Evolutionary conservation across 2,797 vertebrate species (phyloP).

Genomic region (Tympanoctomys barrerae): DNA sequence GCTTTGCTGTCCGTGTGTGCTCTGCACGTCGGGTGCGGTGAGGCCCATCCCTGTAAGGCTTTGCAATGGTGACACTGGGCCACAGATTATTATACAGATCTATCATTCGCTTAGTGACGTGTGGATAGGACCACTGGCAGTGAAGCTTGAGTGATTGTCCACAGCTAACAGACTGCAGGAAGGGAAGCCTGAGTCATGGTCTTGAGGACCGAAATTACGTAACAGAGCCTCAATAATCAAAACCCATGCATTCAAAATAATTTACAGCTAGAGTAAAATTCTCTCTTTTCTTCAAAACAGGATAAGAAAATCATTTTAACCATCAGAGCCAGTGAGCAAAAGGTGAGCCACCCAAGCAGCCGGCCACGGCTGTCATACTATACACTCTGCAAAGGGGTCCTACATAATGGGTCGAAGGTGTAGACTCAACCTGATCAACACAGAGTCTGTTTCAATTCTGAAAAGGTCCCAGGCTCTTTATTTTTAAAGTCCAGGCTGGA

Average conservation of each 20-base stretch:
- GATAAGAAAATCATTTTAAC: not conserved
- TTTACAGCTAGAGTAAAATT: not conserved
- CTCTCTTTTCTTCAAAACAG: not conserved
- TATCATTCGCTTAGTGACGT: not conserved
- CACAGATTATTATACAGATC: not conserved
- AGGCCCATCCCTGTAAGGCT: not conserved
- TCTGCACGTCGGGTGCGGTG: not conserved
- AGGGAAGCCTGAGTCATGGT: not conserved
- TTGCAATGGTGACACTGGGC: not conserved
- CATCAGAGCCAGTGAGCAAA: not conserved
- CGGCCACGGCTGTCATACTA: not conserved
- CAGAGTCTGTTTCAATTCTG: not conserved
- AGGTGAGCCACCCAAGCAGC: conserved; percentile 14
- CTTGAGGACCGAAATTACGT: not conserved
- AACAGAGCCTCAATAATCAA: not conserved
- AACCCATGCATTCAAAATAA: not conserved
- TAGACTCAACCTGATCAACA: not conserved
- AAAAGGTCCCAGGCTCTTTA: not conserved
- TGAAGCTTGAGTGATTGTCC: not conserved
- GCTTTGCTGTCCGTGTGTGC: not conserved
- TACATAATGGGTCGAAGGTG: not conserved
- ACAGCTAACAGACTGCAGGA: not conserved
- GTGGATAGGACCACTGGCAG: not conserved
- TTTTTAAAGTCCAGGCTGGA: not conserved
- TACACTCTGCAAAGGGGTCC: not conserved